Evolutionary conservation across 2,888 invertebrate genomes (phyloP), one percentile per base, ranked within the genome.

Genomic region (Drosophila niveifrons): DNA sequence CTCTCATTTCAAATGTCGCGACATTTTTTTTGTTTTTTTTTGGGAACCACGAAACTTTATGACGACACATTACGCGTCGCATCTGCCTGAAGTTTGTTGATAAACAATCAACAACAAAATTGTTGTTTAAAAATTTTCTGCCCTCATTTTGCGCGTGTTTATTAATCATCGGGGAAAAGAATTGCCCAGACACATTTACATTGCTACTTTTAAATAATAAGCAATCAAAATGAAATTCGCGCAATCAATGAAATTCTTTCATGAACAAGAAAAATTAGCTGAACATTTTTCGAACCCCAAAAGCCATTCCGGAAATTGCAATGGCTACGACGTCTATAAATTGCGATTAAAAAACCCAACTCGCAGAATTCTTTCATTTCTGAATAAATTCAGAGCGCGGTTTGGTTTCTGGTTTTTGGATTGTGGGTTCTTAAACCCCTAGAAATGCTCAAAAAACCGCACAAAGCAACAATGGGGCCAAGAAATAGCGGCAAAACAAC

Each of bases 371-470:
- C 31, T 34, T 11, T 10, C 11, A n/a, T 57, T 56, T 56, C 44
- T 44, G 17, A n/a, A 57, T 36, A 56, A 47, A 57, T 57, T 57
- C 57, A 57, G 36, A 36, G 3, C 23, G n/a, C 4, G 56, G 46
- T 36, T 56, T 46, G 34, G 34, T 59, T 65, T 31, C 44, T 34
- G 48, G 56, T 56, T 56, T 46, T 56, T 36, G 34, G 39, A 46
- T 56, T 56, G 23, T 56, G 56, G 56, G 46, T 57, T 47, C 34
- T 57, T 31, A 85, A 86, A 81, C 61, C 80, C 81, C 58, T 81
- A 81, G 69, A 85, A 82, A 84, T 82, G 87, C 82, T 61, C 28
- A 8, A 6, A 47, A 47, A 47, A 57, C 57, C 46, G 36, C 46
- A 47, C 34, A 34, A 79, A 46, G 50, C 50, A 66, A 64, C 64